A percentile compares a stretch with the other conserved stretches of the same genome.
Conservation (phyloP, 2,797 vertebrate genomes). For the Podargus strigoides region DNA sequence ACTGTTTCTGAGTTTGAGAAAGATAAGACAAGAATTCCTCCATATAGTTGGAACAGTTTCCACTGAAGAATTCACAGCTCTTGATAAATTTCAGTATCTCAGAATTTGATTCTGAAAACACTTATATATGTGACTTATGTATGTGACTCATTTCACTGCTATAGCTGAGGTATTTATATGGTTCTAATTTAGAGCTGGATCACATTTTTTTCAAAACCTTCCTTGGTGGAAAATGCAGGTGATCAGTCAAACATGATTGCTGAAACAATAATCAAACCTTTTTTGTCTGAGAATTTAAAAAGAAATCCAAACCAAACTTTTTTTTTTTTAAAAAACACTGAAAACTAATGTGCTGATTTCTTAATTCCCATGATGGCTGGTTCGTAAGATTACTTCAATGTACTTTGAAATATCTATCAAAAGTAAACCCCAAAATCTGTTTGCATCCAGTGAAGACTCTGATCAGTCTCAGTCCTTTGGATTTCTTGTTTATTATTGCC, state of each 20-base stretch:
- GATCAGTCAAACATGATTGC: slow-evolving; percentile 13
- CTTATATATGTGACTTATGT: slow-evolving; percentile 11
- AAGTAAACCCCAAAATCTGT: not conserved
- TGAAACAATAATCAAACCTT: slow-evolving; percentile 10
- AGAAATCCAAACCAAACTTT: not conserved
- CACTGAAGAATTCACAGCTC: not conserved
- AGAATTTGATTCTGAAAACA: slow-evolving; percentile 32
- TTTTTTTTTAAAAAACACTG: not conserved
- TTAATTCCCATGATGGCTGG: not conserved
- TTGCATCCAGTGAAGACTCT: not conserved
- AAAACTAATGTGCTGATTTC: not conserved
- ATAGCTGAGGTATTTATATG: slow-evolving; percentile 27
- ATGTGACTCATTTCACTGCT: slow-evolving; percentile 39
- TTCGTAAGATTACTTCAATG: not conserved
- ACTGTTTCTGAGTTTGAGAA: not conserved
- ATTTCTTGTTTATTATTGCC: not conserved
- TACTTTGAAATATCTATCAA: not conserved
- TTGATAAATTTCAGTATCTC: slow-evolving; percentile 6
- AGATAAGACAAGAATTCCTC: not conserved
- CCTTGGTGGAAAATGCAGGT: slow-evolving; percentile 23
- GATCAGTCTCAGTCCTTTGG: not conserved
- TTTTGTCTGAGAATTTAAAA: not conserved
- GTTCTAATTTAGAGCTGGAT: slow-evolving; percentile 30
- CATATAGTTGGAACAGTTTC: not conserved
- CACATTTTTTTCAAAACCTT: slow-evolving; percentile 11